Evolutionary conservation across 2,888 invertebrate genomes (phyloP).

Genomic region (Lepidonotus clava): DNA sequence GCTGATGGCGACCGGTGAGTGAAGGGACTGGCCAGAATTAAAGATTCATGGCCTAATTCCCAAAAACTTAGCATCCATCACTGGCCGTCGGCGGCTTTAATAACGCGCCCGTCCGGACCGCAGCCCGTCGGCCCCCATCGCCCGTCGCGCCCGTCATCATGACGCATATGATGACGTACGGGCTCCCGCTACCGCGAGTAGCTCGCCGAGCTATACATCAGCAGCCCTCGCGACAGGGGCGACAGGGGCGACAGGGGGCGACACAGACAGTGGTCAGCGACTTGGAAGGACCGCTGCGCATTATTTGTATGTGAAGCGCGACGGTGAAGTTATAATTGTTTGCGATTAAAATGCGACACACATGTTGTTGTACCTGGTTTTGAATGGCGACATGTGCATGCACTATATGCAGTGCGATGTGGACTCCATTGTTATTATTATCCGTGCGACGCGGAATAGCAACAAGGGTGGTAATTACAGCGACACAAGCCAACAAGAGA

Average conservation of each 20-base stretch:
- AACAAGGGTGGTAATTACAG: background rate
- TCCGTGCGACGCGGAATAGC: no score
- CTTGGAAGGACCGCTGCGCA: no score
- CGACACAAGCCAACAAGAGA: background rate
- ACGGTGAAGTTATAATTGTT: no score
- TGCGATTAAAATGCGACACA: no score
- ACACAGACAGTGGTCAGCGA: no score
- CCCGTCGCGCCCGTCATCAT: slow-evolving; percentile 21
- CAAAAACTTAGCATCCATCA: slow-evolving; percentile 46
- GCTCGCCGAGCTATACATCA: background rate
- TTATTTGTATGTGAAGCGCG: background rate
- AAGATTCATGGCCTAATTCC: slow-evolving; percentile 43
- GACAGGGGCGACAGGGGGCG: no score
- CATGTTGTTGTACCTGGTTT: no score
- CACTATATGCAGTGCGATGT: no score
- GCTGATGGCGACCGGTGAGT: background rate
- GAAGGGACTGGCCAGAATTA: slow-evolving; percentile 23
- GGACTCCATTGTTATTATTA: no score
- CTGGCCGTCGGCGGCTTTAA: slow-evolving; percentile 12
- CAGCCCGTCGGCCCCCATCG: background rate
- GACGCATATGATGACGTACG: slow-evolving; percentile 48
- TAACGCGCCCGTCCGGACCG: background rate
- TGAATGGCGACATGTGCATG: no score
- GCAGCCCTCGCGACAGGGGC: no score
- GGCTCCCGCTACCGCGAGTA: background rate